Base-by-base conservation (phyloP, 2,113 vertebrate genomes). In the Phyllostomus hastatus region DNA sequence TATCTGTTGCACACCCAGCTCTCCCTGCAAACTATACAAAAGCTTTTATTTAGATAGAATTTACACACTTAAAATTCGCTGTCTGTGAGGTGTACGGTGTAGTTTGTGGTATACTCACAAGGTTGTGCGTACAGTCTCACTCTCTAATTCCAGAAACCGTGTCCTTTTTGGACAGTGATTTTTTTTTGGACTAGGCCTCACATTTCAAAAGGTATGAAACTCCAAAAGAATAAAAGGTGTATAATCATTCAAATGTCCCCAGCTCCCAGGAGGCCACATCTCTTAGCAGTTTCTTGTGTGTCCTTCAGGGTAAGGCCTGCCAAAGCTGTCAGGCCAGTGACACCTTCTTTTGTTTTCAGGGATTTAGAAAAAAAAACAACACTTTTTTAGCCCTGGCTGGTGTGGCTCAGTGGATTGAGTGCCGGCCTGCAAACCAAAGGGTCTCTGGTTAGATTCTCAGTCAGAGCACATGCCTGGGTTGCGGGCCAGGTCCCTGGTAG, bases 1-100 rank as follows among this genome's bases (percentile, higher is more conserved):
- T 17, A 11, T 41, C 26, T 41, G 16, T 69, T 15, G 12, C 69
- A 57, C 6, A 26, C 3, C 4, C 2, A 1, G 24, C 0, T 2
- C 73, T 79, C n/a, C 90, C 24, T 35, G 41, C 5, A 61, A 38
- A 50, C 52, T 83, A 15, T 24, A 48, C 33, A n/a, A 15, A 86
- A 41, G 28, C 38, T 31, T 46, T 70, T 46, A n/a, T 67, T 41
- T 57, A 46, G 66, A 20, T 59, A 31, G 52, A 59, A 7, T 72
- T 15, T 41, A 31, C 0, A 0, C 35, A 33, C 41, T 0, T 72
- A 48, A 72, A 73, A 61, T 72, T 73, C 33, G 26, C 41, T 52
- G 24, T 16, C 10, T 22, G 66, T 61, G 8, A 38, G 48, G 54
- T 31, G 5, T 12, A 38, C 41, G 38, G 10, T 28, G 35, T 1